Evolutionary conservation across 1,140 invertebrate genomes (phyloP).

Genomic region (Ooceraea biroi): DNA sequence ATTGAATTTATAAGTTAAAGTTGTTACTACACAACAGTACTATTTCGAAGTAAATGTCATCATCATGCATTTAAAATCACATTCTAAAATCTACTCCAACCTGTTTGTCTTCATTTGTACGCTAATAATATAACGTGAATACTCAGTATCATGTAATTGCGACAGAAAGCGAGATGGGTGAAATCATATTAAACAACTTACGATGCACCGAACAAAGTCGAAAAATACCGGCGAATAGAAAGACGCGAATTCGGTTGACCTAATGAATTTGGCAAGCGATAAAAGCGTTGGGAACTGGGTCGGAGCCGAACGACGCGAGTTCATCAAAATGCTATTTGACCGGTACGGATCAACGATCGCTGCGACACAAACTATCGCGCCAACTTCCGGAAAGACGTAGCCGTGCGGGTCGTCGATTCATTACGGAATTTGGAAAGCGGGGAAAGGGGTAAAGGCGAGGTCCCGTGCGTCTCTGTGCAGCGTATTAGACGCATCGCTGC

Average conservation of each 20-base stretch:
- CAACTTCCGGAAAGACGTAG: constrained; percentile 37
- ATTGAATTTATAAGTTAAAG: neutral
- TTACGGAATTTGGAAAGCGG: constrained; percentile 15
- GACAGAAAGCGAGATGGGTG: neutral
- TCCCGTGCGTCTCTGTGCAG: neutral
- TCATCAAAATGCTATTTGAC: constrained; percentile 69
- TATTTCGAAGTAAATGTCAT: neutral
- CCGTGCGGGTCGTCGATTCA: constrained; percentile 35
- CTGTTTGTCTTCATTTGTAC: neutral
- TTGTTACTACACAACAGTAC: neutral
- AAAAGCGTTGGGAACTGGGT: constrained; percentile 42
- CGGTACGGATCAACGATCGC: constrained; percentile 40
- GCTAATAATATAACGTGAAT: neutral
- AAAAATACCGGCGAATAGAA: neutral
- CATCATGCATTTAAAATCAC: neutral
- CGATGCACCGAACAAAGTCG: neutral
- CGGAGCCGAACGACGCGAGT: constrained; percentile 52
- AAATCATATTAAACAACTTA: constrained; percentile 4
- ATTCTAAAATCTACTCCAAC: neutral
- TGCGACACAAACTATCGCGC: constrained; percentile 27
- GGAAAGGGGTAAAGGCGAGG: constrained; percentile 7
- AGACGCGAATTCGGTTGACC: constrained; percentile 12
- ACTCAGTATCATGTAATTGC: neutral
- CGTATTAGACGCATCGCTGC: constrained; percentile 45
- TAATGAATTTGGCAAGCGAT: constrained; percentile 58